Evolutionary conservation across 2,113 vertebrate genomes (phyloP), one percentile per base, ranked within the genome.

Genomic region (Echinops telfairi): DNA sequence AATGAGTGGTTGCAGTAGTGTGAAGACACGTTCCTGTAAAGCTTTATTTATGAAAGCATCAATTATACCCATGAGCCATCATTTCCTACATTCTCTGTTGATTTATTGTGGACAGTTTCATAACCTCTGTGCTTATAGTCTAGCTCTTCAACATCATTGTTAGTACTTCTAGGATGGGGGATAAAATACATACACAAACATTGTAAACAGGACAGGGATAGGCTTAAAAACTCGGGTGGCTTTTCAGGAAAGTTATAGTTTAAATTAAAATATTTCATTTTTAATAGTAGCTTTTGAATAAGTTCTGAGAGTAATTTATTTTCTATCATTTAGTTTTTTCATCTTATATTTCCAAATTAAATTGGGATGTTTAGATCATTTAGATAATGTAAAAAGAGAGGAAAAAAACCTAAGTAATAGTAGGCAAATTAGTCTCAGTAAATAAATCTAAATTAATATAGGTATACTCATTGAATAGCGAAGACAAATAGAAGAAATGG

Each of bases 221-320:
- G 92, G 60, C 58, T 27, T 71, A 29, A 88, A 53, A 73, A 5
- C 27, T 75, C 1, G 83, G 62, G 36, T 31, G 73, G 31, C 81
- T 79, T 16, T 73, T 87, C 29, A 71, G 73, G 85, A 81, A 90
- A 66, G 31, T 58, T 92, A 38, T 29, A 29, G 73, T 77, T 90
- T 71, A 43, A n/a, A 47, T 81, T 47, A 64, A 1, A 83, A 11
- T 11, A 70, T 14, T 14, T 57, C 40, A 62, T 83, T n/a, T n/a
- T 92, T 38, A 20, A 66, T 70, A 89, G 62, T 60, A 70, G 15
- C 11, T 23, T 1, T 73, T 27, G 31, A 71, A 25, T 17, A 3
- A 62, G 23, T 60, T 12, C 0, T 29, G 40, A 85, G 83, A 36
- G 57, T 84, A 58, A 3, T 75, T 80, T 79, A 60, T 11, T 25